These are phyloP conservation scores for Moxostoma hubbsi DNA, from an alignment of 2,797 vertebrate genomes.

Conservation along the genomic window DNA sequence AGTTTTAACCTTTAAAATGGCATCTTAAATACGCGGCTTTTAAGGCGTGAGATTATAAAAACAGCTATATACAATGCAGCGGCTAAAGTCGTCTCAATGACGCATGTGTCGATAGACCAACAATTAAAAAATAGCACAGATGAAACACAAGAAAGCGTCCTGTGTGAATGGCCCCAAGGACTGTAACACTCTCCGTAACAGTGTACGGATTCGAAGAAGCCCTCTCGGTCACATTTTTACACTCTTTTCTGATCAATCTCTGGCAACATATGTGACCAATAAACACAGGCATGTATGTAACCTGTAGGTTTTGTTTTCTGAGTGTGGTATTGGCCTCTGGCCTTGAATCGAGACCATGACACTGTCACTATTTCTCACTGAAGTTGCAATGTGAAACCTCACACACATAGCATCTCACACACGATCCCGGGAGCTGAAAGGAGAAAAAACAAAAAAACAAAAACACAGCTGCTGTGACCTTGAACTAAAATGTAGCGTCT, in stretches of 20 bases:
- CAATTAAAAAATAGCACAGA: no score
- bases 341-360: conserved; percentile 28
- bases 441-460: conserved; percentile 9
- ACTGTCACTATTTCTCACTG: conserved; percentile 18
- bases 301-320: conserved; percentile 7
- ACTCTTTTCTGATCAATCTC: conserved; percentile 45
- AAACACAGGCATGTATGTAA: conserved; percentile 49
- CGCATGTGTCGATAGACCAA: no score
- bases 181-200: background rate
- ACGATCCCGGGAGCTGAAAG: conserved; percentile 26
- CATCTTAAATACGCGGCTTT: no score
- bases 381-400: conserved; percentile 26
- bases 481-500: conserved; percentile 60
- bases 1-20: no score
- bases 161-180: background rate
- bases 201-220: conserved; percentile 1
- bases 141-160: no score
- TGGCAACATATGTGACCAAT: conserved; percentile 47
- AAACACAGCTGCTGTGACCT: conserved; percentile 58
- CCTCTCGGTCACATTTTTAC: conserved; percentile 14
- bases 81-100: no score
- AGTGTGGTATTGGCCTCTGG: conserved; percentile 18
- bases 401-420: conserved; percentile 15
- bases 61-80: no score
- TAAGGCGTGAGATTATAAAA: no score